These are phyloP conservation scores for Cydia fagiglandana DNA, from an alignment of 1,140 invertebrate species.

Conservation along the genomic window DNA sequence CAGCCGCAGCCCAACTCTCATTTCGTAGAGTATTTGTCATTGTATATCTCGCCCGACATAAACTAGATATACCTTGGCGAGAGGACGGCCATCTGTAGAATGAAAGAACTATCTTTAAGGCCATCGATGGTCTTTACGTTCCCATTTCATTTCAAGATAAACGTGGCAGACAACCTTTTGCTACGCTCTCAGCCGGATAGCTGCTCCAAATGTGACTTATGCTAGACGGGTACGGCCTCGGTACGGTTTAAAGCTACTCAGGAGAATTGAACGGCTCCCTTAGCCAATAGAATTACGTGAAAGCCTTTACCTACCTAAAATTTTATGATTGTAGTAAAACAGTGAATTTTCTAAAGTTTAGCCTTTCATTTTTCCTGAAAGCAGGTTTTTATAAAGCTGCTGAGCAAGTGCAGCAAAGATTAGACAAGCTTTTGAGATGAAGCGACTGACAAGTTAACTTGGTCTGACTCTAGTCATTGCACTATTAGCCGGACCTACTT, in stretches of 20 bases:
- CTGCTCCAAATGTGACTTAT: slow-evolving; percentile 12
- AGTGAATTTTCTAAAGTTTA: background rate
- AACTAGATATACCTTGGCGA: slow-evolving; percentile 14
- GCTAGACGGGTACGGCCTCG: background rate
- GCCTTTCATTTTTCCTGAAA: background rate
- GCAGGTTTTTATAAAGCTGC: background rate
- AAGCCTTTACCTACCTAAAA: slow-evolving; percentile 8
- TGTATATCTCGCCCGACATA: slow-evolving; percentile 11
- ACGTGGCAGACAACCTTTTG: slow-evolving; percentile 5
- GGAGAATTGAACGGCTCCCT: slow-evolving; percentile 17
- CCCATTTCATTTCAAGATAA: slow-evolving; percentile 14
- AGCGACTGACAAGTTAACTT: too few species aligned
- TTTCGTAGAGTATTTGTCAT: slow-evolving; percentile 5
- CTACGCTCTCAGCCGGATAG: slow-evolving; percentile 5
- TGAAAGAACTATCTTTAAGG: slow-evolving; percentile 20
- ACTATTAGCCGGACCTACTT: background rate
- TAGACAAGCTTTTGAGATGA: too few species aligned
- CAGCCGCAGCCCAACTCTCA: background rate
- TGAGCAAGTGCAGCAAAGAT: too few species aligned
- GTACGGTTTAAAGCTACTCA: slow-evolving; percentile 4
- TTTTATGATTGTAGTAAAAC: slow-evolving; percentile 16
- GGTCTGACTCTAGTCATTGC: background rate
- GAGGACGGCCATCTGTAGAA: background rate
- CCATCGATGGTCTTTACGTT: slow-evolving; percentile 9
- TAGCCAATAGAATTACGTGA: slow-evolving; percentile 18